Conservation (phyloP, 2,113 vertebrate genomes). For the Tylochromis polylepis region DNA sequence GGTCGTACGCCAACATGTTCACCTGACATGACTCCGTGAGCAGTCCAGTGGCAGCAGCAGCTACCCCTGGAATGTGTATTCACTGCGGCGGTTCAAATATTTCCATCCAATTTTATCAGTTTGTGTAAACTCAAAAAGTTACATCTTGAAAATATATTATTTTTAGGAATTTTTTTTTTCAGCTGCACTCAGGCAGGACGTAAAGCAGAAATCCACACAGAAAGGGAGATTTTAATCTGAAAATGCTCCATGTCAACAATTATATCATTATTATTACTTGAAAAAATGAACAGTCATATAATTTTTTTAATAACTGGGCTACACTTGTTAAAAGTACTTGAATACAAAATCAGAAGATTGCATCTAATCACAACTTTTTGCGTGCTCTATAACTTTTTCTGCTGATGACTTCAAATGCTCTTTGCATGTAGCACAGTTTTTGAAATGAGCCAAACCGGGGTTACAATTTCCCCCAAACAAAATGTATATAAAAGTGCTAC, state of each 20-base stretch:
- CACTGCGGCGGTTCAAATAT: constrained; percentile 6
- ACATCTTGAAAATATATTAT: not conserved
- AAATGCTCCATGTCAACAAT: not conserved
- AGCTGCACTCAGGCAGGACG: not conserved
- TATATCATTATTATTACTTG: not conserved
- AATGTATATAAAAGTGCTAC: not conserved
- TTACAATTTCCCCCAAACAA: not conserved
- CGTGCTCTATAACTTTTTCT: not conserved
- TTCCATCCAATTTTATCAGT: constrained; percentile 20
- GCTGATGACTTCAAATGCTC: not conserved
- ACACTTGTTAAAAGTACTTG: not conserved
- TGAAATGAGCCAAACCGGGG: not conserved
- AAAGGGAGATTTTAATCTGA: not conserved
- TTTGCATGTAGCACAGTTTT: not conserved
- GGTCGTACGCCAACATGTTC: constrained; percentile 35
- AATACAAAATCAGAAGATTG: not conserved
- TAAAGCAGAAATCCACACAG: not conserved
- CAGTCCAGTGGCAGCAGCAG: constrained; percentile 13
- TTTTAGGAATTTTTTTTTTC: fast-evolving
- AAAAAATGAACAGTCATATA: not conserved
- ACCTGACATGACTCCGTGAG: constrained; percentile 61
- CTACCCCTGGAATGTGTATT: constrained; percentile 46
- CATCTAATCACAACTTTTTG: not conserved
- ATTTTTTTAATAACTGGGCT: not conserved
- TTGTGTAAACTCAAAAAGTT: not conserved